Conservation (phyloP, 2,113 vertebrate species). For the Actenoides hombroni region DNA sequence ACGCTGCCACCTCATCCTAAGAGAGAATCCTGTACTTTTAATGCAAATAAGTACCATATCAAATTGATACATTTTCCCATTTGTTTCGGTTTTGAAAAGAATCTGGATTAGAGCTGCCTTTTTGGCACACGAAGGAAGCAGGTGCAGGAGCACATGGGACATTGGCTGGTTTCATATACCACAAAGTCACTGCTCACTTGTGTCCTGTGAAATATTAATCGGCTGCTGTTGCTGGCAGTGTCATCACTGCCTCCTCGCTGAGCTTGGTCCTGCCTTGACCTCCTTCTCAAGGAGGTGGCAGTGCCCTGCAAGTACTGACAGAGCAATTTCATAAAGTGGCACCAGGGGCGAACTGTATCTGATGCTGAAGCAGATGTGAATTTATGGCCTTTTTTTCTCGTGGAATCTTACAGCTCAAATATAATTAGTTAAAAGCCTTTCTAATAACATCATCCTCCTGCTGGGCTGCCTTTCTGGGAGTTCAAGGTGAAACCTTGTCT, state of each 20-base stretch:
- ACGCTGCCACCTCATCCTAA: rapidly evolving
- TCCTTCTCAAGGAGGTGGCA: background rate
- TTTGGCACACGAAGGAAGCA: rapidly evolving
- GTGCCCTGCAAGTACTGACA: rapidly evolving
- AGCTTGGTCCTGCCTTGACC: background rate
- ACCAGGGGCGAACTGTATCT: background rate
- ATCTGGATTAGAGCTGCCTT: background rate
- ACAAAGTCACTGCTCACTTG: background rate
- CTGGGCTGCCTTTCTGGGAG: background rate
- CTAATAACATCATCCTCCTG: background rate
- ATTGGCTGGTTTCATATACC: background rate
- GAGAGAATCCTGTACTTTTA: background rate
- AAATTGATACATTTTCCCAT: background rate
- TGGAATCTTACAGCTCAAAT: background rate
- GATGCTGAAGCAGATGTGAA: rapidly evolving
- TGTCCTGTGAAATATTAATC: background rate
- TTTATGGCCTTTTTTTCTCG: background rate
- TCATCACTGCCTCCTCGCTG: rapidly evolving
- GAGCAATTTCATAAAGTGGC: background rate
- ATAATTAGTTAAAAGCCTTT: slow-evolving; percentile 15
- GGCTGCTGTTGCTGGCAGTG: background rate
- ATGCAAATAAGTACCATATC: background rate
- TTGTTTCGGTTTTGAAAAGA: background rate
- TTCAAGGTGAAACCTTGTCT: background rate
- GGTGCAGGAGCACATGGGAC: background rate